These are phyloP conservation scores for Oncorhynchus tshawytscha DNA, from an alignment of 2,113 vertebrate species.

Conservation along the genomic window DNA sequence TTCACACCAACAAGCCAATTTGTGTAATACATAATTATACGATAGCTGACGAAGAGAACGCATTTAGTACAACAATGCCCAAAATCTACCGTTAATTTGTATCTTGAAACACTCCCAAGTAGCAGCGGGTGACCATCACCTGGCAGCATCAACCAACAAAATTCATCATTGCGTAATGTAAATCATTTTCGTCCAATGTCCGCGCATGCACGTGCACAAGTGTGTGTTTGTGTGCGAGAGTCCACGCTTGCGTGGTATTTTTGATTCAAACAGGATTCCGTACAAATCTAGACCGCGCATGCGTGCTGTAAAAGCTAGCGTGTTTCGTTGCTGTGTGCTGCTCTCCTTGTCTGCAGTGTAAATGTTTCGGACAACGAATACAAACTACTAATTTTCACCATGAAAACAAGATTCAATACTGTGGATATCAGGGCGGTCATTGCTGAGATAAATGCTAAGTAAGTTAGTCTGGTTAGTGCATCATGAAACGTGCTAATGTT, in stretches of 20 bases:
- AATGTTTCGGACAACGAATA: neutral
- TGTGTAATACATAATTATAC: slow-evolving; percentile 67
- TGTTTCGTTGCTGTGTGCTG: slow-evolving; percentile 11
- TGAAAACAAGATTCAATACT: slow-evolving; percentile 91
- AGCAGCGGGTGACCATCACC: slow-evolving; percentile 12
- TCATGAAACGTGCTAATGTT: neutral
- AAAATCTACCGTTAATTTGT: slow-evolving; percentile 15
- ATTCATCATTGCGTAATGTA: neutral
- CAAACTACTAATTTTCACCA: slow-evolving; percentile 38
- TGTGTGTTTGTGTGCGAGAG: neutral
- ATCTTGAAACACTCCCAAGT: neutral
- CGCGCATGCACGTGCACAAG: neutral
- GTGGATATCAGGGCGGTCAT: slow-evolving; percentile 87
- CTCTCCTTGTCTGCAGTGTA: neutral
- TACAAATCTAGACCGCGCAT: slow-evolving; percentile 38
- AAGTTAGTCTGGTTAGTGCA: slow-evolving; percentile 26
- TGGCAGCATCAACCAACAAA: slow-evolving; percentile 1
- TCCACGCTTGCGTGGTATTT: neutral
- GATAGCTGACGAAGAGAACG: slow-evolving; percentile 23
- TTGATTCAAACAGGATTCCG: slow-evolving; percentile 54
- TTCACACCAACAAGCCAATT: slow-evolving; percentile 70
- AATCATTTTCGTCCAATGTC: neutral
- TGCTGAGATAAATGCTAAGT: slow-evolving; percentile 85
- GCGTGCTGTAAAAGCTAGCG: neutral
- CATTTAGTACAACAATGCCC: slow-evolving; percentile 1